Percentiles rank a stretch among this genome's conserved stretches.
Conservation (phyloP, 2,797 vertebrate species). For the Pangasius sanitwongsei region DNA sequence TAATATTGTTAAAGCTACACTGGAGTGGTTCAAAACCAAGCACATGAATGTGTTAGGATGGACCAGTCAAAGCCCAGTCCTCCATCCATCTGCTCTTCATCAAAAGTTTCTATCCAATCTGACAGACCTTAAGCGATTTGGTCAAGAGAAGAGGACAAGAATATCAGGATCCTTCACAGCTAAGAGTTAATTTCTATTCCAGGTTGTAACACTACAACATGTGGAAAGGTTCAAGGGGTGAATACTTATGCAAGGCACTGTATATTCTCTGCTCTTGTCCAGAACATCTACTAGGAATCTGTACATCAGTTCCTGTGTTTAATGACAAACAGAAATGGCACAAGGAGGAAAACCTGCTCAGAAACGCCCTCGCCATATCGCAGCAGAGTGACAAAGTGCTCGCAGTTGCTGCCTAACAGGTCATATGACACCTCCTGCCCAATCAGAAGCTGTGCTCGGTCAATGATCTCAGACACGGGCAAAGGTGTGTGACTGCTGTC, state of each 20-base stretch:
- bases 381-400: conserved; percentile 92
- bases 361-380: conserved; percentile 89
- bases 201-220: neutral
- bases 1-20: neutral
- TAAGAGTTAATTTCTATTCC: neutral
- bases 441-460: conserved; percentile 78
- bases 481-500: conserved; percentile 80
- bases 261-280: neutral
- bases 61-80: neutral
- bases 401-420: conserved; percentile 88
- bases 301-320: neutral
- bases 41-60: neutral
- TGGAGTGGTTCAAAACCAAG: neutral
- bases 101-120: neutral
- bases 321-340: neutral
- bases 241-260: neutral
- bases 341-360: conserved; percentile 78
- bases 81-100: neutral
- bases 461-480: conserved; percentile 83
- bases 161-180: neutral
- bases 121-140: neutral
- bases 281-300: neutral
- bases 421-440: conserved; percentile 87
- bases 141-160: neutral
- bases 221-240: neutral